Evolutionary conservation across 2,797 vertebrate genomes (phyloP).

Genomic region (Hypotaenidia okinawae): DNA sequence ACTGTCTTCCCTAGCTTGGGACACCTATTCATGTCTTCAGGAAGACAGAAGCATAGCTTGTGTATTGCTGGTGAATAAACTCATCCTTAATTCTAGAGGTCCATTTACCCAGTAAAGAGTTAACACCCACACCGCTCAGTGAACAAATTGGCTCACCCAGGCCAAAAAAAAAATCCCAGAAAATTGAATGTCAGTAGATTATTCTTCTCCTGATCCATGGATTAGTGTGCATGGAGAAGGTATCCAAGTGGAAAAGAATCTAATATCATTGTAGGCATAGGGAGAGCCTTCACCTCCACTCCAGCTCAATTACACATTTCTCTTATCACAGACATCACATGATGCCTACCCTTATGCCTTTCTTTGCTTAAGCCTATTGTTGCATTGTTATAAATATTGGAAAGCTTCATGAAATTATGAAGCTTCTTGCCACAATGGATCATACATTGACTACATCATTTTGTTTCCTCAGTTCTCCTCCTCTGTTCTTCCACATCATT

Average conservation of each 20-base stretch:
- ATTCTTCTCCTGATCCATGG: constrained; percentile 79
- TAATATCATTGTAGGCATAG: constrained; percentile 20
- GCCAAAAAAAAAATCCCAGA: constrained; percentile 71
- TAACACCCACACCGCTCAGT: constrained; percentile 67
- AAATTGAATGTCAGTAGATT: constrained; percentile 87
- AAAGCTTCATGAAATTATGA: constrained; percentile 32
- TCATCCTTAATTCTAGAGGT: constrained; percentile 30
- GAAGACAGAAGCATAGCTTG: not conserved
- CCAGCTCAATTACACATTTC: constrained; percentile 56
- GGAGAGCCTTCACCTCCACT: not conserved
- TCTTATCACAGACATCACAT: constrained; percentile 46
- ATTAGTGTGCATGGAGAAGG: constrained; percentile 76
- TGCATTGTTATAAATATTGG: constrained; percentile 44
- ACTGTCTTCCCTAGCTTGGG: not conserved
- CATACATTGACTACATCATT: not conserved
- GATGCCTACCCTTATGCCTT: not conserved
- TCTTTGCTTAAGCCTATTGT: constrained; percentile 37
- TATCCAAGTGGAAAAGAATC: constrained; percentile 60
- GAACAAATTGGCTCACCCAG: constrained; percentile 81
- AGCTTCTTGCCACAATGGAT: not conserved
- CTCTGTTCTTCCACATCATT: not conserved
- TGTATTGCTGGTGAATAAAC: not conserved
- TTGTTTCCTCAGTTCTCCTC: not conserved
- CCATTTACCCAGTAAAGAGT: constrained; percentile 57
- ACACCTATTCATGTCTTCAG: not conserved